Evolutionary conservation across 2,113 vertebrate species (phyloP).

Genomic region (Vicugna pacos): DNA sequence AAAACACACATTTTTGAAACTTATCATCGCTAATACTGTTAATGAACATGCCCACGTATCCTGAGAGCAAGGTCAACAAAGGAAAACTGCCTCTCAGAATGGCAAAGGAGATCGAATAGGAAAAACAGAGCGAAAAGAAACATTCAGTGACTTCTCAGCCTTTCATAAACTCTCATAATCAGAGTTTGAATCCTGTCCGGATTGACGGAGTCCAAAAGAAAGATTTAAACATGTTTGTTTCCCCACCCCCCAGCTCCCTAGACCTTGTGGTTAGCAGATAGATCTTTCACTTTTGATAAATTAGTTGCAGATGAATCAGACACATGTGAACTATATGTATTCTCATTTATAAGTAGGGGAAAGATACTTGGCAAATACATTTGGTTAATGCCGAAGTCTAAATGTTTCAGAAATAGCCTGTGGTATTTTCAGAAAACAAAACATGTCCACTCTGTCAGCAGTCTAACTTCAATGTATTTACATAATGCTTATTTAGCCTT

Average conservation of each 20-base stretch:
- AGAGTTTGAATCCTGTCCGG: conserved; percentile 23
- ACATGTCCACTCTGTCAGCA: conserved; percentile 49
- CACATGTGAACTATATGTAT: conserved; percentile 58
- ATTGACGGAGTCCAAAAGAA: conserved; percentile 39
- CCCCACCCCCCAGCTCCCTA: neutral
- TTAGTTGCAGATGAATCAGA: conserved; percentile 75
- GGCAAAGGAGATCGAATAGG: neutral
- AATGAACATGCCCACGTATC: neutral
- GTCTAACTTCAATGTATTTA: conserved; percentile 20
- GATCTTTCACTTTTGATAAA: conserved; percentile 68
- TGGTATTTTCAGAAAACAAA: conserved; percentile 69
- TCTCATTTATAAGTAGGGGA: conserved; percentile 51
- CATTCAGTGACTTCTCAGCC: neutral
- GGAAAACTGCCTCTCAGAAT: neutral
- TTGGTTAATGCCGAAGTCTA: conserved; percentile 52
- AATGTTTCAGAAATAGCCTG: conserved; percentile 62
- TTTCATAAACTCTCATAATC: conserved; percentile 33
- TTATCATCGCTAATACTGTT: conserved; percentile 5
- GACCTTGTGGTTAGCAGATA: conserved; percentile 46
- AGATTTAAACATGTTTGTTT: conserved; percentile 1
- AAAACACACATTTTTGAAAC: neutral
- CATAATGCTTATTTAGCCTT: conserved; percentile 48
- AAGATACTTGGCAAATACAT: conserved; percentile 59
- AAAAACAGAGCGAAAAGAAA: neutral
- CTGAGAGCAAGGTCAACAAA: conserved; percentile 5